Conservation (phyloP, 2,888 invertebrate species). For the Periphyllus acericola region DNA sequence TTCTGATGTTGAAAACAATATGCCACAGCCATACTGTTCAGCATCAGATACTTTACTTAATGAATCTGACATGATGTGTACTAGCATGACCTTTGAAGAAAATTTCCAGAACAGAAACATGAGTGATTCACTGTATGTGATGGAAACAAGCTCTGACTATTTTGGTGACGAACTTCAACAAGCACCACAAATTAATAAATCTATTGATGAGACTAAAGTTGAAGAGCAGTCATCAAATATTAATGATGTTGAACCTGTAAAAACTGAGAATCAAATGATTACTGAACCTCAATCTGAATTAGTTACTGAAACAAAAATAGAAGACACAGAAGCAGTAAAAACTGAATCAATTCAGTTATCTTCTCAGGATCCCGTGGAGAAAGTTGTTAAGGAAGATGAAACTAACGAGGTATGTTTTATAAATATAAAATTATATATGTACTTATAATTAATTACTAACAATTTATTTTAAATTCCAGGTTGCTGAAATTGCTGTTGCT, state of each 20-base stretch:
- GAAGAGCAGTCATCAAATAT: slow-evolving; percentile 1
- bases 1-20: slow-evolving; percentile 54
- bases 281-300: slow-evolving; percentile 2
- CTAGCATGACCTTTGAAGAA: slow-evolving; percentile 57
- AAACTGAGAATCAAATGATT: slow-evolving; percentile 31
- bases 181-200: slow-evolving; percentile 9
- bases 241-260: background rate
- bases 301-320: slow-evolving; percentile 8
- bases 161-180: slow-evolving; percentile 47
- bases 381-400: slow-evolving; percentile 12
- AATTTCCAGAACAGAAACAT: slow-evolving; percentile 60
- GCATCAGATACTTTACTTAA: slow-evolving; percentile 17
- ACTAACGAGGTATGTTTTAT: slow-evolving; percentile 36
- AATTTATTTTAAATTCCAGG: slow-evolving; percentile 64
- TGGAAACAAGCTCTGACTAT: slow-evolving; percentile 60
- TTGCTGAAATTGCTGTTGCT: slow-evolving; percentile 66
- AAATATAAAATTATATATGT: background rate
- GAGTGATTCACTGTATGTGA: slow-evolving; percentile 55
- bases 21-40: slow-evolving; percentile 53
- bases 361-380: background rate
- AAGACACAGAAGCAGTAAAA: background rate
- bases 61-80: slow-evolving; percentile 52
- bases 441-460: background rate
- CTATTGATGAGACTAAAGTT: slow-evolving; percentile 4
- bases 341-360: background rate